These are phyloP conservation scores for Meghimatium bilineatum DNA, from an alignment of 2,888 invertebrate genomes.

Conservation along the genomic window DNA sequence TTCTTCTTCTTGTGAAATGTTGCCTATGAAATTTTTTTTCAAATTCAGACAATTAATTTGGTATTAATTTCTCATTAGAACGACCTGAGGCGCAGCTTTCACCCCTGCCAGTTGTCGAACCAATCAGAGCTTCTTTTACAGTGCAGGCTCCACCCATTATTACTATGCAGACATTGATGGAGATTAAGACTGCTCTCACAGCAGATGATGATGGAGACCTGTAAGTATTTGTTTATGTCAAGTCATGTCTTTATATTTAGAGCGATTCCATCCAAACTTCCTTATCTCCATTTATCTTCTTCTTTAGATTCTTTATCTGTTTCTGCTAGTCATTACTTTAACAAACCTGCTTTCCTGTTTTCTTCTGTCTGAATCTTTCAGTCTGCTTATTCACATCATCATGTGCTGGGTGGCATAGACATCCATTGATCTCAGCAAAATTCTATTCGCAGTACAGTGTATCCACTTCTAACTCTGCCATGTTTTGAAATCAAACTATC, in stretches of 20 bases:
- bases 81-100: background rate
- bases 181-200: constrained; percentile 60
- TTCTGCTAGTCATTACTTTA: background rate
- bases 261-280: no score
- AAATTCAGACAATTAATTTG: no score
- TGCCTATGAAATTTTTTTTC: no score
- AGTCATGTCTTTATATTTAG: background rate
- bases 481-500: no score
- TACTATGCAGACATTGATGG: constrained; percentile 52
- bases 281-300: background rate
- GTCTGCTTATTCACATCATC: no score
- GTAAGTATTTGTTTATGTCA: constrained; percentile 52
- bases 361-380: no score
- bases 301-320: background rate
- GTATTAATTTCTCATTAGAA: background rate
- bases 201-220: constrained; percentile 70
- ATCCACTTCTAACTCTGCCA: no score
- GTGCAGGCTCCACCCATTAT: constrained; percentile 50
- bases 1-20: no score
- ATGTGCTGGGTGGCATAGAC: no score
- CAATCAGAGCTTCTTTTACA: constrained; percentile 38
- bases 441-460: no score
- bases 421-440: no score
- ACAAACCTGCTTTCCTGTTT: no score
- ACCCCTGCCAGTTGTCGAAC: constrained; percentile 19